Evolutionary conservation across 1,140 invertebrate species (phyloP).

Genomic region (Aphelenchoides avenae): DNA sequence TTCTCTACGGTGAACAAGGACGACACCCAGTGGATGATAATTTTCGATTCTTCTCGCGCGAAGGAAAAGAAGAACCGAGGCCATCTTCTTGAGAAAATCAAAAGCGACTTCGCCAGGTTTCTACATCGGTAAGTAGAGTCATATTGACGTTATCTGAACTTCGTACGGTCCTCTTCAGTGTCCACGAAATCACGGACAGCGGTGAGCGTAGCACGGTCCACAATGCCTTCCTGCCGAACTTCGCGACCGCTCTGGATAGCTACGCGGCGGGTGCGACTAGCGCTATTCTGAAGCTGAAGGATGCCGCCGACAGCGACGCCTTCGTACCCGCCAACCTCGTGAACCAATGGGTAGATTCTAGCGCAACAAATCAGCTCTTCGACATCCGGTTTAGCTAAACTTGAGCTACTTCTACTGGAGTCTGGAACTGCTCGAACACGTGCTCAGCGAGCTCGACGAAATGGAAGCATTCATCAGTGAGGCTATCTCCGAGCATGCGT

Average conservation of each 20-base stretch:
- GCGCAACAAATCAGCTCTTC: constrained; percentile 8
- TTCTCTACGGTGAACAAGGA: constrained; percentile 45
- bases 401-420: constrained; percentile 40
- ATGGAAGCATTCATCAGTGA: constrained; percentile 15
- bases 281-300: constrained; percentile 25
- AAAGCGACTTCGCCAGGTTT: constrained; percentile 46
- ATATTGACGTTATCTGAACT: too few species aligned
- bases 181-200: too few species aligned
- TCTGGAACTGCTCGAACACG: constrained; percentile 34
- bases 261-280: too few species aligned
- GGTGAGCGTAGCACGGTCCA: constrained; percentile 23
- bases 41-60: constrained; percentile 47
- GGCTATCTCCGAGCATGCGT: constrained; percentile 5
- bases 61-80: constrained; percentile 49
- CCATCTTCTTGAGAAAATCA: constrained; percentile 45
- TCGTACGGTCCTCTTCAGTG: too few species aligned
- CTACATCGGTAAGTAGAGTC: constrained; percentile 29
- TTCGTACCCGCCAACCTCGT: constrained; percentile 10
- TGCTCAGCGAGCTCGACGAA: constrained; percentile 32
- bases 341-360: constrained; percentile 25
- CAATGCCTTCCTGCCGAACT: background rate
- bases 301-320: background rate
- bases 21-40: constrained; percentile 48
- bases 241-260: too few species aligned
- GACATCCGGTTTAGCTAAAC: constrained; percentile 41